These are phyloP conservation scores for Chironomus tepperi DNA, from an alignment of 1,140 invertebrate species.

Conservation along the genomic window DNA sequence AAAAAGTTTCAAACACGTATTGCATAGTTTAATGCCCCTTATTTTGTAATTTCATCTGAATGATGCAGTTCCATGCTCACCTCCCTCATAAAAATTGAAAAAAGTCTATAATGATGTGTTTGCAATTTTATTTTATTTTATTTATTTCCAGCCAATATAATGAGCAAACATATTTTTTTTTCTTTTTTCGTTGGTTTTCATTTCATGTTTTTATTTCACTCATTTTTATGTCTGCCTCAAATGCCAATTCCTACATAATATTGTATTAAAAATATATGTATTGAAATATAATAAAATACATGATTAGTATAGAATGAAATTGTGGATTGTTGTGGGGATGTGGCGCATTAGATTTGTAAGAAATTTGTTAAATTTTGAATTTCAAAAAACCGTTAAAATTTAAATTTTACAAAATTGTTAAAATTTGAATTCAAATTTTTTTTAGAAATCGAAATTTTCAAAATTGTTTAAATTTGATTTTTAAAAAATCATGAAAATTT, in stretches of 20 bases:
- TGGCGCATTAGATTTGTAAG: too few relatives aligned
- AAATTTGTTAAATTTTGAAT: too few relatives aligned
- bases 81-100: background rate
- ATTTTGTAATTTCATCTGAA: background rate
- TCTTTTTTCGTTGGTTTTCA: background rate
- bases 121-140: background rate
- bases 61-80: background rate
- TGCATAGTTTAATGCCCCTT: background rate
- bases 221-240: constrained; percentile 8
- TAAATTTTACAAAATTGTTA: too few relatives aligned
- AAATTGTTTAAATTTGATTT: too few relatives aligned
- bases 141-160: background rate
- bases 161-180: background rate
- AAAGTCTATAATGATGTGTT: background rate
- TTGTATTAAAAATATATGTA: background rate
- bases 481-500: too few relatives aligned
- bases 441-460: too few relatives aligned
- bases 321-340: too few relatives aligned
- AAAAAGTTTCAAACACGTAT: background rate
- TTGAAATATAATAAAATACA: background rate
- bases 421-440: too few relatives aligned
- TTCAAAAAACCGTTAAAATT: too few relatives aligned
- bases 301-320: too few relatives aligned
- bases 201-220: constrained; percentile 4
- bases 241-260: constrained; percentile 13